Evolutionary conservation across 2,797 vertebrate species (phyloP).

Genomic region (Tenualosa thibaudeaui): DNA sequence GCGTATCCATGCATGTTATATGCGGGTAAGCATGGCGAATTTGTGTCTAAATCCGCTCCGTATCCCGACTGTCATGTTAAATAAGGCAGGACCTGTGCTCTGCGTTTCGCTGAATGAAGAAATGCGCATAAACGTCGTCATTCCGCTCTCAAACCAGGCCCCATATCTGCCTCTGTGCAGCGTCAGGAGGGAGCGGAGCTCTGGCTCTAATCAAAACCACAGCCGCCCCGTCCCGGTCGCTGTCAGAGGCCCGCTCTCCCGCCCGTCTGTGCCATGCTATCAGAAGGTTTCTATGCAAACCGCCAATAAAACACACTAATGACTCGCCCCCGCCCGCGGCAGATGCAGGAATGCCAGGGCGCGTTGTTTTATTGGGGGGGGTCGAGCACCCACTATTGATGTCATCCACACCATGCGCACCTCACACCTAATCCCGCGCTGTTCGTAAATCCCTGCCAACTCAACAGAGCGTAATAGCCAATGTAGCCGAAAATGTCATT

Average conservation of each 20-base stretch:
- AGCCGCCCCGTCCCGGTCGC: constrained; percentile 47
- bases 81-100: constrained; percentile 46
- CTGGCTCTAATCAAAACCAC: constrained; percentile 78
- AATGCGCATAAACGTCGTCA: constrained; percentile 62
- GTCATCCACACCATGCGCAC: constrained; percentile 67
- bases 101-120: constrained; percentile 43
- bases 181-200: constrained; percentile 54
- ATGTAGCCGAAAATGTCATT: constrained; percentile 17
- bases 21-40: constrained; percentile 42
- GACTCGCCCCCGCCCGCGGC: constrained; percentile 61
- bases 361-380: constrained; percentile 46
- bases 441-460: constrained; percentile 56
- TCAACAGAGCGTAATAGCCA: constrained; percentile 55
- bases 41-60: constrained; percentile 58
- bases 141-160: constrained; percentile 55
- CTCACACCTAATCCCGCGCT: constrained; percentile 61
- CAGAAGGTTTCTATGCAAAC: constrained; percentile 65
- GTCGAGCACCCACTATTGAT: constrained; percentile 59
- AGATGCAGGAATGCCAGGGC: constrained; percentile 66
- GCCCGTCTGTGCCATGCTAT: constrained; percentile 71
- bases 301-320: constrained; percentile 80
- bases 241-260: constrained; percentile 71
- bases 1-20: constrained; percentile 17
- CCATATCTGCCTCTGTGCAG: constrained; percentile 65
- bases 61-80: constrained; percentile 66